phyloP scores from a whole-genome alignment of 1,140 invertebrate species.

The Diorhabda elongata region DNA sequence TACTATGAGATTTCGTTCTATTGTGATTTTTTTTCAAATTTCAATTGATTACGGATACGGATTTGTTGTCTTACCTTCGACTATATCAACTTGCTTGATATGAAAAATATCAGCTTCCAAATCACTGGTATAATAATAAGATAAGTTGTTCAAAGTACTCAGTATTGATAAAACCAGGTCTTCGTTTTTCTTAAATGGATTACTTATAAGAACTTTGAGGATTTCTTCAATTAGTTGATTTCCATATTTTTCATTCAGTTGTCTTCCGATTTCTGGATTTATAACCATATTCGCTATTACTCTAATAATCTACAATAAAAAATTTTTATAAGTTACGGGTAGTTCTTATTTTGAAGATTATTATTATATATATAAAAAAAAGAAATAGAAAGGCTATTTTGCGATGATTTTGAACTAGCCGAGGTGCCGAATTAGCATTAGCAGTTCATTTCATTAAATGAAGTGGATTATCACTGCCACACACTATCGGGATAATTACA shows the following conservation, averaged over 20 bases:
- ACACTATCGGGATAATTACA: too few relatives aligned
- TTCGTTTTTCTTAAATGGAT: constrained; percentile 57
- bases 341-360: not conserved
- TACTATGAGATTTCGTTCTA: too few relatives aligned
- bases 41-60: not conserved
- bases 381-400: constrained; percentile 35
- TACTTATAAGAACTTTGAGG: constrained; percentile 48
- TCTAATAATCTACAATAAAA: constrained; percentile 52
- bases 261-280: constrained; percentile 62
- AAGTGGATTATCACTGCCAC: too few relatives aligned
- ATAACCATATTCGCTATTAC: constrained; percentile 72
- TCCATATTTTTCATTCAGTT: constrained; percentile 48
- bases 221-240: constrained; percentile 52
- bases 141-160: constrained; percentile 64
- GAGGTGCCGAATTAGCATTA: too few relatives aligned
- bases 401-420: constrained; percentile 49
- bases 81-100: constrained; percentile 44
- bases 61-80: constrained; percentile 36
- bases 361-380: too few relatives aligned
- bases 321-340: not conserved
- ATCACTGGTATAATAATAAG: constrained; percentile 54
- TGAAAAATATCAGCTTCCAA: constrained; percentile 44
- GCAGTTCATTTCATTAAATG: too few relatives aligned
- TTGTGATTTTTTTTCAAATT: not conserved
- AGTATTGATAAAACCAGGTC: constrained; percentile 62